Evolutionary conservation across 2,888 invertebrate species (phyloP).

Genomic region (Pristionchus arcanus): DNA sequence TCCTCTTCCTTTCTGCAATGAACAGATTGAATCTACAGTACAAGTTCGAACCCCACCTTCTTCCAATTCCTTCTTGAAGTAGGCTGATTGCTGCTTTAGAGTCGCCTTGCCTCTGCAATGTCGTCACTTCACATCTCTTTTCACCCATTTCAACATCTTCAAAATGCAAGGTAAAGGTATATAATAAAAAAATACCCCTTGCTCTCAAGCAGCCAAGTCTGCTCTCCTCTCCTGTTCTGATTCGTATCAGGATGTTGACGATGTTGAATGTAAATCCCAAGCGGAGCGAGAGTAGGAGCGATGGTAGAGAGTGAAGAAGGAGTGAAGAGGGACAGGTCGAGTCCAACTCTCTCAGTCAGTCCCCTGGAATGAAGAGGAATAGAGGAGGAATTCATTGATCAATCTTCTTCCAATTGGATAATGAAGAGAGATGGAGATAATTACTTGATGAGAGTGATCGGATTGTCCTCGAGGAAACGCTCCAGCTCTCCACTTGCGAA

Average conservation of each 20-base stretch:
- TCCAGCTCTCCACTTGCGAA: neutral
- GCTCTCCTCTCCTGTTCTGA: neutral
- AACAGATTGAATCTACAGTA: too few species aligned
- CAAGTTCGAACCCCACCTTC: too few species aligned
- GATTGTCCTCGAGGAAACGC: neutral
- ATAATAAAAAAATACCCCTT: too few species aligned
- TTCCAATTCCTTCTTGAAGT: neutral
- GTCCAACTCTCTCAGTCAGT: neutral
- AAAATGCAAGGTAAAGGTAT: too few species aligned
- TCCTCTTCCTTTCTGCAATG: neutral
- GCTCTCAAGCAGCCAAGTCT: neutral
- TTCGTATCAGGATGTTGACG: neutral
- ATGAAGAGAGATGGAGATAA: neutral
- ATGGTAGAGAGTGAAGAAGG: neutral
- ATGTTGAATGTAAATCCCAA: neutral
- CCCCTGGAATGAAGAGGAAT: neutral
- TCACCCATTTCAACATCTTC: neutral
- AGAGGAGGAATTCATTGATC: too few species aligned
- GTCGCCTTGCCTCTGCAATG: neutral
- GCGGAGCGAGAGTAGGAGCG: neutral
- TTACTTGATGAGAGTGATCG: neutral
- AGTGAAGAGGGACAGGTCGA: neutral
- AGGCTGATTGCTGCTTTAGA: neutral
- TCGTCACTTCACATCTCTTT: too few species aligned
- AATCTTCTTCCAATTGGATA: too few species aligned